A percentile compares a stretch with the other conserved stretches of the same genome.
Evolutionary conservation across 1,140 invertebrate genomes (phyloP).

Genomic region (Drosophila pachea): DNA sequence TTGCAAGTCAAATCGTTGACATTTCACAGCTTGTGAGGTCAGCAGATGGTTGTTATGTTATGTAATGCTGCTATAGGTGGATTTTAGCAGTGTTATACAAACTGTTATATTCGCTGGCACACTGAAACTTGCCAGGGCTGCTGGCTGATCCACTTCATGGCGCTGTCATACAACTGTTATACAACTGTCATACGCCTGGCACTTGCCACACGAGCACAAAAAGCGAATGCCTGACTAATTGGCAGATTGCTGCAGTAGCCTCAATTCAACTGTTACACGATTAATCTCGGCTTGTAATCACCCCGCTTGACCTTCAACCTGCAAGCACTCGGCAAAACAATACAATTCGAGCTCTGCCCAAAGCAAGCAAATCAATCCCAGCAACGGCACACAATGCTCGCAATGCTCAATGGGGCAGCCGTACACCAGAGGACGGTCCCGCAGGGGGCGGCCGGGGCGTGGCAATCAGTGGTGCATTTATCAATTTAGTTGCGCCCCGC

Average conservation of each 20-base stretch:
- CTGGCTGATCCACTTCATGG: too few relatives aligned
- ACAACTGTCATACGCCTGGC: not conserved
- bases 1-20: too few relatives aligned
- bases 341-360: slow-evolving; percentile 35
- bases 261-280: slow-evolving; percentile 6
- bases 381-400: slow-evolving; percentile 35
- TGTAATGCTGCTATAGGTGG: too few relatives aligned
- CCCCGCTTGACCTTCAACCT: slow-evolving; percentile 5
- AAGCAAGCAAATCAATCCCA: slow-evolving; percentile 53
- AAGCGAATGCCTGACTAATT: not conserved
- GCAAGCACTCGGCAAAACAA: not conserved
- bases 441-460: not conserved
- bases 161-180: slow-evolving; percentile 14
- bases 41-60: too few relatives aligned
- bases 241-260: not conserved
- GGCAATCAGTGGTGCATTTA: slow-evolving; percentile 64
- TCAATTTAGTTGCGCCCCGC: slow-evolving; percentile 69
- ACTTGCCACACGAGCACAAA: not conserved
- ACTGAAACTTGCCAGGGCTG: too few relatives aligned
- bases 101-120: not conserved
- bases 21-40: too few relatives aligned
- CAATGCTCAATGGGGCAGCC: slow-evolving; percentile 15
- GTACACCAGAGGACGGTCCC: too few relatives aligned
- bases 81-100: not conserved
- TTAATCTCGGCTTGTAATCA: not conserved